These are phyloP conservation scores for Seriola dumerili DNA, from an alignment of 2,113 vertebrate genomes.

Conservation along the genomic window DNA sequence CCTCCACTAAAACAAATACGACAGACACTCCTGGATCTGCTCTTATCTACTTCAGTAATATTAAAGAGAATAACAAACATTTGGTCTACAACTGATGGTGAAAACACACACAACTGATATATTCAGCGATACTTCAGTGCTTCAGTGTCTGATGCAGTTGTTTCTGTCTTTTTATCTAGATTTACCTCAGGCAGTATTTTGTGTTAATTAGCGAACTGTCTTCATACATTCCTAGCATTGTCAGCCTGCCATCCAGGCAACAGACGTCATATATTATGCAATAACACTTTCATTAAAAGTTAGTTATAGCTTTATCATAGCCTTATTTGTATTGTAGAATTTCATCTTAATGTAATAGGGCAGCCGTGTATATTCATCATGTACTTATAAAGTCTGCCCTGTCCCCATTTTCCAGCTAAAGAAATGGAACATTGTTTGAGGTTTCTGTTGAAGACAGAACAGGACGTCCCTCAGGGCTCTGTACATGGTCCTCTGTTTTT, in stretches of 20 bases:
- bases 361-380: neutral
- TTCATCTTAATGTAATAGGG: neutral
- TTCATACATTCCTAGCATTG: conserved; percentile 8
- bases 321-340: neutral
- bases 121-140: neutral
- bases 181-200: neutral
- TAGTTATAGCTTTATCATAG: neutral
- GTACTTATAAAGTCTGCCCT: too few relatives aligned
- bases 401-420: neutral
- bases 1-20: conserved; percentile 34
- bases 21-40: conserved; percentile 7
- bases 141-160: neutral
- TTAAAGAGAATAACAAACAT: neutral
- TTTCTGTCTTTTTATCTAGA: neutral
- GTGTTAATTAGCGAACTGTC: neutral
- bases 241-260: neutral
- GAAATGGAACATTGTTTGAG: conserved; percentile 13
- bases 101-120: neutral
- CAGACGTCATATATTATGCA: neutral
- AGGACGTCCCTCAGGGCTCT: conserved; percentile 31
- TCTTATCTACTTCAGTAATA: neutral
- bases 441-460: neutral
- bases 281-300: neutral
- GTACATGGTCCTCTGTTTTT: neutral
- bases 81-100: neutral